These are phyloP conservation scores for Hippocampus mohnikei DNA, from an alignment of 2,113 vertebrate genomes.

Conservation along the genomic window DNA sequence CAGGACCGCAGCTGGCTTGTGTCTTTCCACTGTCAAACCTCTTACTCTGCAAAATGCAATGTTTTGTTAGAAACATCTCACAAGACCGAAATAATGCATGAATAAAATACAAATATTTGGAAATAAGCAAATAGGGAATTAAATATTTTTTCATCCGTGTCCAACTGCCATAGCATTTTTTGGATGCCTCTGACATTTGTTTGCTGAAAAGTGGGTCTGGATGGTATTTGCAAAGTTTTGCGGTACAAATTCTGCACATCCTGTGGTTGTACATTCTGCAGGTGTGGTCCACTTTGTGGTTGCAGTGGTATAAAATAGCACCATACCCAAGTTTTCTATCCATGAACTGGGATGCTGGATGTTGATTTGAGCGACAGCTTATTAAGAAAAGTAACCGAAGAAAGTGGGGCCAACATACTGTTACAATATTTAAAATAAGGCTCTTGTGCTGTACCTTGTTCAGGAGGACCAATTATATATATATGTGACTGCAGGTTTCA, in stretches of 20 bases:
- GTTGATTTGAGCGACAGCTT: constrained; percentile 26
- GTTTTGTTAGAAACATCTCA: background rate
- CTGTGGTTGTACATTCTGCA: constrained; percentile 47
- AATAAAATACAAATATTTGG: background rate
- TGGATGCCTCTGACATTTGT: constrained; percentile 47
- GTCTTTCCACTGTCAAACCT: constrained; percentile 37
- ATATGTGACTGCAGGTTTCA: no score
- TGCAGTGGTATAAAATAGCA: constrained; percentile 31
- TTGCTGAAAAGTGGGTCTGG: constrained; percentile 40
- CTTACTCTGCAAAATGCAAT: constrained; percentile 26
- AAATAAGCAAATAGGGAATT: background rate
- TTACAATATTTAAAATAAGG: constrained; percentile 5
- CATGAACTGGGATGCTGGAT: constrained; percentile 4
- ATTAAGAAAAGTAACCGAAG: constrained; percentile 25
- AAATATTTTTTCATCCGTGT: background rate
- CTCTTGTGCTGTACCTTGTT: constrained; percentile 15
- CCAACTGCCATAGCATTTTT: constrained; percentile 4
- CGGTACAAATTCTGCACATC: constrained; percentile 49
- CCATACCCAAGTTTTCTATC: constrained; percentile 11
- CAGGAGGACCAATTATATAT: background rate
- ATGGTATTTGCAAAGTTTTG: constrained; percentile 46
- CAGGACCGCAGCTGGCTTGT: constrained; percentile 60
- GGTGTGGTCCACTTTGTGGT: constrained; percentile 37
- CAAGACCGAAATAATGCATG: constrained; percentile 8
- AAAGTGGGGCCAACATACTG: background rate